These are phyloP conservation scores for Hucho hucho DNA, from an alignment of 2,113 vertebrate species.

Conservation along the genomic window DNA sequence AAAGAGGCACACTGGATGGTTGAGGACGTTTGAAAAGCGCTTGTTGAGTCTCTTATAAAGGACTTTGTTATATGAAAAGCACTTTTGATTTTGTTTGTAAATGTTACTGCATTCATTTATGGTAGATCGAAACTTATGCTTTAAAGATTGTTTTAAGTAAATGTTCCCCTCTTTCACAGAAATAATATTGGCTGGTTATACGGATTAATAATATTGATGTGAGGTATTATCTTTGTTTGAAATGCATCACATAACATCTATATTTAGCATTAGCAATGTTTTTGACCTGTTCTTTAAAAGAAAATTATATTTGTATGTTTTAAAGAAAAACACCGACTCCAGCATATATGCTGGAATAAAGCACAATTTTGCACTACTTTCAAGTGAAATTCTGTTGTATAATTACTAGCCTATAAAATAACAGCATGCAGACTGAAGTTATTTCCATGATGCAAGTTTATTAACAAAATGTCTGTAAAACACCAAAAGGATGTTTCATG, in stretches of 20 bases:
- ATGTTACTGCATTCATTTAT: conserved; percentile 24
- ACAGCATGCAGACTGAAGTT: no score
- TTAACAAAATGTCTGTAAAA: no score
- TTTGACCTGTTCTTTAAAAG: conserved; percentile 45
- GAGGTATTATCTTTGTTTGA: neutral
- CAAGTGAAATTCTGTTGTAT: neutral
- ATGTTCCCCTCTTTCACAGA: conserved; percentile 3
- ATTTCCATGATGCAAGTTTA: no score
- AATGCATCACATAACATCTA: neutral
- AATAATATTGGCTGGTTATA: conserved; percentile 3
- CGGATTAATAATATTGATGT: neutral
- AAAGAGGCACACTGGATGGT: conserved; percentile 34
- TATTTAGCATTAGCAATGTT: conserved; percentile 8
- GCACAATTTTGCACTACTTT: conserved; percentile 14
- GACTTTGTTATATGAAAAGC: conserved; percentile 41
- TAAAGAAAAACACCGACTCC: conserved; percentile 40
- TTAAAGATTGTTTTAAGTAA: conserved; percentile 1
- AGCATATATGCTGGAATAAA: conserved; percentile 27
- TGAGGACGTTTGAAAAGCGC: neutral
- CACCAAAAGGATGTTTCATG: no score
- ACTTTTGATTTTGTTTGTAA: conserved; percentile 45
- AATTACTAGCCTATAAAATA: no score
- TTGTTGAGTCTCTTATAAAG: conserved; percentile 15
- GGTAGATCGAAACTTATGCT: conserved; percentile 10
- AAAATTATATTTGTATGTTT: conserved; percentile 55